Base-by-base conservation (phyloP, 2,797 vertebrate genomes). In the Cyprinella venusta region DNA sequence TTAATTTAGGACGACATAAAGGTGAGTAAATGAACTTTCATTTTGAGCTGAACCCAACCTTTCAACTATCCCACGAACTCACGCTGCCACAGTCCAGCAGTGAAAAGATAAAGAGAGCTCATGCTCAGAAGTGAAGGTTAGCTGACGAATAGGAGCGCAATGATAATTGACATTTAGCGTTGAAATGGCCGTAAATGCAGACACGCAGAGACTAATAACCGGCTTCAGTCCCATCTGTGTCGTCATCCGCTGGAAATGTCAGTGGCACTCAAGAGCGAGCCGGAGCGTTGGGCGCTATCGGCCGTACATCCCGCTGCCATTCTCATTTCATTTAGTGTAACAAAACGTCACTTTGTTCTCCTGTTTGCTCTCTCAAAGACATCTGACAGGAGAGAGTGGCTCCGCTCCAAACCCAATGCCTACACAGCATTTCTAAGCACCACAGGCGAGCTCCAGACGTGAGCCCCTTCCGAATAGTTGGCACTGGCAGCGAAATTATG, bases 161-260 rank as follows among this genome's bases (percentile, higher is more conserved):
- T 89, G 90, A 93, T 94, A 94, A 94, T 93, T 95, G 94, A 94
- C 94, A 95, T 95, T 95, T 94, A 94, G 89, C 88, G 87, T 92
- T 90, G 91, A 92, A 94, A 94, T 89, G 93, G 91, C 90, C 88
- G 87, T 91, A 89, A 92, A 93, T 91, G 92, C 91, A 93, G 91
- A 88, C 90, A 71, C 42, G 45, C 61, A 88, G 84, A 89, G 91
- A 87, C 92, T 94, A 93, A 95, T 95, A 93, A 93, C 91, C 86
- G 90, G 90, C 92, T 90, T 91, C 92, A 89, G 89, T 89, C 91
- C 91, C 91, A 90, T 93, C 92, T 91, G 89, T 90, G 90, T 90
- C 88, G 19, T 94, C 92, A 93, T 93, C 90, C 86, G 86, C 88
- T 90, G 88, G 87, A 94, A 95, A 95, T 95, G 94, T 94, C 94